These are phyloP conservation scores for Drosophila mojavensis DNA, from an alignment of 1,140 invertebrate species.

Conservation along the genomic window DNA sequence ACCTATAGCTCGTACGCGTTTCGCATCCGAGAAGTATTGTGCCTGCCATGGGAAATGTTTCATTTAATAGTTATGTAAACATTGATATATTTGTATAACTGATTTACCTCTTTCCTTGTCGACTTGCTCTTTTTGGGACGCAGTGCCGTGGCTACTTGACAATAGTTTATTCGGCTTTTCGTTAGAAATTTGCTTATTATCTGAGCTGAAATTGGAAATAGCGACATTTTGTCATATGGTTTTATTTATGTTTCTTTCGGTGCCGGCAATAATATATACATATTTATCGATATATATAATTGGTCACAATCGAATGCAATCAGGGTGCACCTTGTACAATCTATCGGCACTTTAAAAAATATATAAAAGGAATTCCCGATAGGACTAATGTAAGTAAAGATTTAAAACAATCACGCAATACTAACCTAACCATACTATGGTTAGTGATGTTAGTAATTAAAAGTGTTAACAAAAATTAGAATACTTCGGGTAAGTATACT, in stretches of 20 bases:
- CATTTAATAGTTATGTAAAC: conserved; percentile 51
- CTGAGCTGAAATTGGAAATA: conserved; percentile 25
- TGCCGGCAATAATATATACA: background rate
- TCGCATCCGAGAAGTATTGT: conserved; percentile 89
- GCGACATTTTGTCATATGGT: conserved; percentile 28
- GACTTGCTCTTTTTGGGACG: conserved; percentile 76
- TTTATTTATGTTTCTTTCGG: conserved; percentile 4
- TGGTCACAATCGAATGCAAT: background rate
- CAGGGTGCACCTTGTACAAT: too few relatives aligned
- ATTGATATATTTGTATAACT: background rate
- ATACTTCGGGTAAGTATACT: too few relatives aligned
- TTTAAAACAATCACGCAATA: too few relatives aligned
- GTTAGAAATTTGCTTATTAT: conserved; percentile 19
- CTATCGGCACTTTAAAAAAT: too few relatives aligned
- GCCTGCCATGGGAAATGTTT: conserved; percentile 71
- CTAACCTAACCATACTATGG: too few relatives aligned
- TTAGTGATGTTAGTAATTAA: too few relatives aligned
- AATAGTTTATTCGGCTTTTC: conserved; percentile 37
- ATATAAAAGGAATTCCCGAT: too few relatives aligned
- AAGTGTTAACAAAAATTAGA: too few relatives aligned
- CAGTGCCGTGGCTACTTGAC: conserved; percentile 60
- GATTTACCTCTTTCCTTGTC: conserved; percentile 60
- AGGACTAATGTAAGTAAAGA: too few relatives aligned
- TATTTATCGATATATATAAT: background rate
- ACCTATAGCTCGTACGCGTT: conserved; percentile 87